Evolutionary conservation across 2,113 vertebrate species (phyloP).

Genomic region (Rhabdomys dilectus): DNA sequence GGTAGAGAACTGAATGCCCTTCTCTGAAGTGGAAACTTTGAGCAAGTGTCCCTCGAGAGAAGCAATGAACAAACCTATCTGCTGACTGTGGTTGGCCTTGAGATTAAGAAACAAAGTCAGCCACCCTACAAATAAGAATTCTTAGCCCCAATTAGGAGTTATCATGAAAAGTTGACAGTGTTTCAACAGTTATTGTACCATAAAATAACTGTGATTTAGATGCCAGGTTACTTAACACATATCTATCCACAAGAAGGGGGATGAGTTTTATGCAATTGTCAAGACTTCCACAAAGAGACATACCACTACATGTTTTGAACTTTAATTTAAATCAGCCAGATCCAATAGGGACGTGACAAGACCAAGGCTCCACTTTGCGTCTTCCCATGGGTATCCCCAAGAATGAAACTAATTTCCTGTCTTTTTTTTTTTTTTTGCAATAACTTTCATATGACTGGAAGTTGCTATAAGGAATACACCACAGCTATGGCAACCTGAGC

Average conservation of each 20-base stretch:
- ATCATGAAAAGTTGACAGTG: not conserved
- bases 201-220: not conserved
- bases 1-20: not conserved
- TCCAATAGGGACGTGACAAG: not conserved
- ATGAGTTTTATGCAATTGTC: not conserved
- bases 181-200: not conserved
- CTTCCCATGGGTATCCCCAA: not conserved
- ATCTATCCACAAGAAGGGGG: not conserved
- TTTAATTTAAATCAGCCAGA: not conserved
- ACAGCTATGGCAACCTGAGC: not conserved
- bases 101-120: not conserved
- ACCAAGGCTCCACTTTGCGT: not conserved
- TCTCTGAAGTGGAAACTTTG: not conserved
- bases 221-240: too few species aligned
- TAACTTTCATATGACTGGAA: not conserved
- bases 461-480: not conserved
- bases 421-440: not conserved
- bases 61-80: not conserved
- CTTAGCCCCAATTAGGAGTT: not conserved
- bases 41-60: not conserved
- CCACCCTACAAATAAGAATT: not conserved
- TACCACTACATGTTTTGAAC: not conserved
- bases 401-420: not conserved
- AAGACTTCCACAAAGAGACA: not conserved
- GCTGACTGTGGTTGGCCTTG: not conserved